Percentiles rank a stretch among this genome's conserved stretches.
phyloP scores from a whole-genome alignment of 2,113 vertebrate genomes.

The Dinomys branickii region DNA sequence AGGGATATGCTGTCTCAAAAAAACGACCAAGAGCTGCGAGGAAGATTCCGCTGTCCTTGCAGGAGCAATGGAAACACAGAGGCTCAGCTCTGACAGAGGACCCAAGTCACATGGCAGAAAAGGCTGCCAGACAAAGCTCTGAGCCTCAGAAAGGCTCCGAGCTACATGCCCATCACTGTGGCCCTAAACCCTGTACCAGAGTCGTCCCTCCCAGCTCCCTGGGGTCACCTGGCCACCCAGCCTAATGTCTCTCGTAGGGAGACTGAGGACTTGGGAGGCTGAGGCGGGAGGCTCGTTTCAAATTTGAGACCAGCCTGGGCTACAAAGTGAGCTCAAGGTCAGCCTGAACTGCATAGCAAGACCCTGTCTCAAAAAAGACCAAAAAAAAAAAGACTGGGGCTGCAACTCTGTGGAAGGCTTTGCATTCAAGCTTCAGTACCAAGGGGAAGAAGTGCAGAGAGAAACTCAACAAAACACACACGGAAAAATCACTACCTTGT shows the following conservation, averaged over 20 bases:
- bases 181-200: background rate
- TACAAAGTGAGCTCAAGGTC: too few relatives aligned
- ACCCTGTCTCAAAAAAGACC: too few relatives aligned
- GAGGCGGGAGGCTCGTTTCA: too few relatives aligned
- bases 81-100: background rate
- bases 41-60: background rate
- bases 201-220: background rate
- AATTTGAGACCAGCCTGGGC: too few relatives aligned
- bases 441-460: background rate
- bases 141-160: too few relatives aligned
- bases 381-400: too few relatives aligned
- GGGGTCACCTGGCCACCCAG: background rate
- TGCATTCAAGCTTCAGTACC: background rate
- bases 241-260: background rate
- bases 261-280: too few relatives aligned
- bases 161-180: background rate
- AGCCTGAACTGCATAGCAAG: too few relatives aligned
- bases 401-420: background rate
- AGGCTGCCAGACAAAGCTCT: too few relatives aligned
- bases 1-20: background rate
- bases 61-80: background rate
- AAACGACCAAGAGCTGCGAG: background rate
- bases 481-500: slow-evolving; percentile 55
- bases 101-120: background rate
- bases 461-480: background rate